A percentile compares a stretch with the other conserved stretches of the same genome.
Conservation (phyloP, 2,797 vertebrate species). For the Thamnophis elegans region DNA sequence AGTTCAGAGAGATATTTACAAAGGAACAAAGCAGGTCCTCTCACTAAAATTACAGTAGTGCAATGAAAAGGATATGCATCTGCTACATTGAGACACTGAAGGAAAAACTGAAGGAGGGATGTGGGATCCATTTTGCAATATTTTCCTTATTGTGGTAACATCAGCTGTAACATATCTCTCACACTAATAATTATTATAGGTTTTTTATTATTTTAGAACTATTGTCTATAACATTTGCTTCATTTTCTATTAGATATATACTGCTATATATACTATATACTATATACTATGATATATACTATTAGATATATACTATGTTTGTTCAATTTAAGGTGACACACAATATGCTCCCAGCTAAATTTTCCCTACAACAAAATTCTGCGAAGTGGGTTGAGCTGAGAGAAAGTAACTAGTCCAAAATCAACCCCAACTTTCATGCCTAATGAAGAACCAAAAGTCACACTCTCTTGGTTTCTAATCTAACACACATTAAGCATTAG, state of each 20-base stretch:
- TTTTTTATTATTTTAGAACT: neutral
- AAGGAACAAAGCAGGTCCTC: conserved; percentile 26
- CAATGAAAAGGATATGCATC: neutral
- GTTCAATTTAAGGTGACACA: neutral
- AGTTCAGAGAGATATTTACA: conserved; percentile 33
- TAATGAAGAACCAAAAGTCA: neutral
- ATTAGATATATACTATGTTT: neutral
- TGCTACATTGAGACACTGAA: neutral
- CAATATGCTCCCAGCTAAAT: neutral
- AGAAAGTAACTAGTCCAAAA: neutral
- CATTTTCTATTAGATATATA: neutral
- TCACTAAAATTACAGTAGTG: conserved; percentile 32
- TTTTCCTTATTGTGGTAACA: neutral
- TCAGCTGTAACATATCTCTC: neutral
- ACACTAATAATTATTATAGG: neutral
- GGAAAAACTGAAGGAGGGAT: neutral
- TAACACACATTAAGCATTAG: neutral
- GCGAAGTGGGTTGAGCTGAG: neutral
- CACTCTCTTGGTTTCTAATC: neutral
- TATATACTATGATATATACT: too few species aligned
- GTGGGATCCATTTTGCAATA: neutral
- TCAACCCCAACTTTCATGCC: neutral
- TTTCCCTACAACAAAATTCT: neutral
- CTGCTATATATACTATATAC: too few species aligned
- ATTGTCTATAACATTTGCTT: neutral